A percentile compares a stretch with the other conserved stretches of the same genome.
These are phyloP conservation scores for Centropus bengalensis DNA, from an alignment of 2,113 vertebrate genomes.

Conservation along the genomic window DNA sequence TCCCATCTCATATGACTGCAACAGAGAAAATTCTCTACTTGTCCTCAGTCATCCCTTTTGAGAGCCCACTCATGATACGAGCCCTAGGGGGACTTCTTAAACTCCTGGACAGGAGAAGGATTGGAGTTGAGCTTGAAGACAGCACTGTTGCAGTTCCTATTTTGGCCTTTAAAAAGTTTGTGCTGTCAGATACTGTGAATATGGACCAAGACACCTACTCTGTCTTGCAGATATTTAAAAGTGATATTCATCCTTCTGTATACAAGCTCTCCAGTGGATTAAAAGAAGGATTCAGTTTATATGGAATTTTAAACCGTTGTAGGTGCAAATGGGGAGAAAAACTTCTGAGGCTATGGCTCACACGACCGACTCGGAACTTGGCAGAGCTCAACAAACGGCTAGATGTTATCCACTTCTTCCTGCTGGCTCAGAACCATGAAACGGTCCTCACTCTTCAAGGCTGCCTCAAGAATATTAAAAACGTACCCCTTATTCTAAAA, in stretches of 20 bases:
- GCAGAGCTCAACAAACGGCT: conserved; percentile 86
- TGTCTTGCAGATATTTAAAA: conserved; percentile 96
- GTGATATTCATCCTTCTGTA: conserved; percentile 93
- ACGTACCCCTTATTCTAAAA: conserved; percentile 88
- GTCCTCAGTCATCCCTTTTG: conserved; percentile 90
- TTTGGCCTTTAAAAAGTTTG: conserved; percentile 89
- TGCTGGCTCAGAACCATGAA: conserved; percentile 86
- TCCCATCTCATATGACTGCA: conserved; percentile 84
- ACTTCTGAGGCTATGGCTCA: conserved; percentile 88
- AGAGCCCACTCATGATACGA: conserved; percentile 88
- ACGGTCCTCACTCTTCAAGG: conserved; percentile 84
- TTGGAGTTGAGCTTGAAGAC: conserved; percentile 93
- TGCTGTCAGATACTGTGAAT: conserved; percentile 80
- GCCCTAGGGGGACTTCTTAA: conserved; percentile 91
- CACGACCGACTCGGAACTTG: conserved; percentile 86
- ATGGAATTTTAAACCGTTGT: conserved; percentile 86
- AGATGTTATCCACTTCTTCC: conserved; percentile 92
- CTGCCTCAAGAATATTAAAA: conserved; percentile 90
- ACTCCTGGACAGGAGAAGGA: conserved; percentile 90
- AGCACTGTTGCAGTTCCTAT: conserved; percentile 85
- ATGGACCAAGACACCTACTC: conserved; percentile 75
- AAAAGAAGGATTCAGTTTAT: conserved; percentile 97
- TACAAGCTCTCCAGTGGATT: conserved; percentile 91
- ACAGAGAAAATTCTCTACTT: conserved; percentile 89
- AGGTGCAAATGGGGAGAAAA: conserved; percentile 81